Evolutionary conservation across 37 sponge, comb jelly and placozoan species (phyloP).

Genomic region (Hexactinellida sp.): DNA sequence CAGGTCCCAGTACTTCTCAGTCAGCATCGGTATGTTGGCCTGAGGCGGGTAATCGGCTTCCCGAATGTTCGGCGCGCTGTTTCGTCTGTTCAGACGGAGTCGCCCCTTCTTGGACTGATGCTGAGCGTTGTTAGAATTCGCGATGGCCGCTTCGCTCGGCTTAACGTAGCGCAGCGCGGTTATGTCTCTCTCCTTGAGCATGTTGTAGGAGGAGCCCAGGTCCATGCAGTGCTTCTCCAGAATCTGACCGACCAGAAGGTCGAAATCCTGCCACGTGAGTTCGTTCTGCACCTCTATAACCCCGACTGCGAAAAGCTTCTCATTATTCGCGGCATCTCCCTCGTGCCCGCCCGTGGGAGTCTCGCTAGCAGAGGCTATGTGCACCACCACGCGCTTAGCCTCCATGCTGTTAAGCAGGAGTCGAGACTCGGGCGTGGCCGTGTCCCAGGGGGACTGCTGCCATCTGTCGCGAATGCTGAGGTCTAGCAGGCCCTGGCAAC

Average conservation of each 20-base stretch:
- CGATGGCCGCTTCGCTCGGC: neutral
- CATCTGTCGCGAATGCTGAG: neutral
- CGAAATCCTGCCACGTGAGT: constrained; percentile 27
- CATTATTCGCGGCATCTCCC: neutral
- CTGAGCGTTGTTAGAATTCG: neutral
- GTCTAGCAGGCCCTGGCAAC: constrained; percentile 2
- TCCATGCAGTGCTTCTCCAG: constrained; percentile 21
- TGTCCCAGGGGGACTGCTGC: neutral
- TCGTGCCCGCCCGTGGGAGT: neutral
- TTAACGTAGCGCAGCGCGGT: neutral
- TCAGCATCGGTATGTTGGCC: neutral
- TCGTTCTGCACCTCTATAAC: constrained; percentile 19
- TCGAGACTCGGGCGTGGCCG: neutral
- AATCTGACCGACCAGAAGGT: constrained; percentile 25
- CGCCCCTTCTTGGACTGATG: neutral
- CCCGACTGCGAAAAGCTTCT: constrained; percentile 13
- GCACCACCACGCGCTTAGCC: neutral
- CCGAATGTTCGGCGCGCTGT: neutral
- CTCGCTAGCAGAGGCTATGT: neutral
- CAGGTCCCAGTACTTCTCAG: constrained; percentile 5
- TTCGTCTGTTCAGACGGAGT: neutral
- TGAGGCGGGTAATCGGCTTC: neutral
- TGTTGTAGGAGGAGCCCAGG: neutral
- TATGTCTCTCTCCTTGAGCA: neutral
- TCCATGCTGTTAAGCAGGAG: neutral